Percentiles rank a stretch among this genome's conserved stretches.
Conservation (phyloP, 2,888 invertebrate species). For the Mythimna vitellina region DNA sequence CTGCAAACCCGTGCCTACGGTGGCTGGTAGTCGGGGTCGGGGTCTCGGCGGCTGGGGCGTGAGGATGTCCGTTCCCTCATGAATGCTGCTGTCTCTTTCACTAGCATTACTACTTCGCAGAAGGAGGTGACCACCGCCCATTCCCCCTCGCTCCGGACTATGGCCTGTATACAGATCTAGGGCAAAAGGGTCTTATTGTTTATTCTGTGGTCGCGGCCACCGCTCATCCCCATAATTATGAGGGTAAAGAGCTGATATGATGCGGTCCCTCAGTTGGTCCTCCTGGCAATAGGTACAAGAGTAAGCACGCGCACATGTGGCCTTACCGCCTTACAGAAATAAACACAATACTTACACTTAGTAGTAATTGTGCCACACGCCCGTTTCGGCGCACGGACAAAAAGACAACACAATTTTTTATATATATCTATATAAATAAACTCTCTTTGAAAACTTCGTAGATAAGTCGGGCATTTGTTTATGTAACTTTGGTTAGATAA, state of each 20-base stretch:
- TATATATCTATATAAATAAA: constrained; percentile 76
- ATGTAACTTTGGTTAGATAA: constrained; percentile 55
- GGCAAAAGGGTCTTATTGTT: too few relatives aligned
- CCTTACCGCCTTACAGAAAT: constrained; percentile 84
- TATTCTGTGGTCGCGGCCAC: too few relatives aligned
- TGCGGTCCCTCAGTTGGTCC: constrained; percentile 47
- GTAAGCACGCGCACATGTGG: constrained; percentile 84
- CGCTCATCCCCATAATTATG: too few relatives aligned
- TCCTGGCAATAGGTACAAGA: constrained; percentile 69
- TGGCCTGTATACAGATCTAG: too few relatives aligned
- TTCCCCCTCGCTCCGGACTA: too few relatives aligned
- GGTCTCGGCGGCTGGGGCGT: too few relatives aligned
- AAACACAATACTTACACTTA: constrained; percentile 85
- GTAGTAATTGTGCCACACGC: constrained; percentile 88
- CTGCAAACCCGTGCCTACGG: too few relatives aligned
- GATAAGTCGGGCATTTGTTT: constrained; percentile 60
- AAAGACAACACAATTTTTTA: constrained; percentile 75
- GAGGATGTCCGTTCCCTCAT: too few relatives aligned
- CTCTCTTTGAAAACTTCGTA: constrained; percentile 81
- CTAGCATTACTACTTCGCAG: too few relatives aligned
- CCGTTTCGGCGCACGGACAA: constrained; percentile 74
- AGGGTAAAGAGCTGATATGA: not conserved
- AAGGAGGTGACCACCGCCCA: too few relatives aligned
- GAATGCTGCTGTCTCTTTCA: too few relatives aligned
- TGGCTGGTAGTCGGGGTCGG: too few relatives aligned